These are phyloP conservation scores for Conger conger DNA, from an alignment of 2,113 vertebrate genomes.

Conservation along the genomic window DNA sequence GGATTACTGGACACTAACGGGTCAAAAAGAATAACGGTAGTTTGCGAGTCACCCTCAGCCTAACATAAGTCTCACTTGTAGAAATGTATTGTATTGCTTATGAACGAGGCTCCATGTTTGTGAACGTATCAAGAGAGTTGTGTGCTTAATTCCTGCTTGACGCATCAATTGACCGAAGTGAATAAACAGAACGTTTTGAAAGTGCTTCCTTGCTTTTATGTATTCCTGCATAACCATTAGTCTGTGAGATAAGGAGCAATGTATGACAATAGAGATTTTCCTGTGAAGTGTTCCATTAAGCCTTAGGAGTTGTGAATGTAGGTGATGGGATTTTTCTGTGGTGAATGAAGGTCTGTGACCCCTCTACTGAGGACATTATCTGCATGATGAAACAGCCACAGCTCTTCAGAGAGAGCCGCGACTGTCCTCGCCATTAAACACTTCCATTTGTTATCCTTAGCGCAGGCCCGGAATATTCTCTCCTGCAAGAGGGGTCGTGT, in stretches of 20 bases:
- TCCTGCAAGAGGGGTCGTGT: neutral
- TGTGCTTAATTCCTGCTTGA: too few relatives aligned
- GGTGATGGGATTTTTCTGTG: neutral
- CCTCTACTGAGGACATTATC: neutral
- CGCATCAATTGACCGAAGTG: neutral
- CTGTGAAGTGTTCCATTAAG: neutral
- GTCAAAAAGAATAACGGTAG: too few relatives aligned
- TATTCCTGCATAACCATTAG: neutral
- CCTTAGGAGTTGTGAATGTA: neutral
- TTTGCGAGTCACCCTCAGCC: too few relatives aligned
- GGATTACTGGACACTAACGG: too few relatives aligned
- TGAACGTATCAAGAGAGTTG: neutral
- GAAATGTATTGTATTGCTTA: neutral
- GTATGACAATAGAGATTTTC: neutral
- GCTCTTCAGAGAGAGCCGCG: neutral
- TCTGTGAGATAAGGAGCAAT: neutral
- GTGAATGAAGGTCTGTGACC: neutral
- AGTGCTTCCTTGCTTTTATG: neutral
- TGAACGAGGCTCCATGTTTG: neutral
- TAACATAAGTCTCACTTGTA: too few relatives aligned
- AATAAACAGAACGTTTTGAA: neutral
- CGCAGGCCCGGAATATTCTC: neutral
- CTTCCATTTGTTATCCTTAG: neutral
- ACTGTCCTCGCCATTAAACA: neutral
- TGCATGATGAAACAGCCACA: neutral